Evolutionary conservation across 2,888 invertebrate species (phyloP).

Genomic region (Aproaerema taeniolella): DNA sequence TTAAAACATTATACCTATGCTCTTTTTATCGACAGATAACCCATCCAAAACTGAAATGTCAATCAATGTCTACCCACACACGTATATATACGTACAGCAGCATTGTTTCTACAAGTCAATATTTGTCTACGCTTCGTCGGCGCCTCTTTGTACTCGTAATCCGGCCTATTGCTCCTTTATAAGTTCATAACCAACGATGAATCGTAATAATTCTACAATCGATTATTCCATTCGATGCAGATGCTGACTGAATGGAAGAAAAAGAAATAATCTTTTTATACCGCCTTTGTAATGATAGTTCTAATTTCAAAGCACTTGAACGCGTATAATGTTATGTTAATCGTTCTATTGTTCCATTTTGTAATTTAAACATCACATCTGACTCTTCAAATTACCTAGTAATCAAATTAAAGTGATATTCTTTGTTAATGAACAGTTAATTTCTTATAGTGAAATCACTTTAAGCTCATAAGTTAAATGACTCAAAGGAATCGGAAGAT

Average conservation of each 20-base stretch:
- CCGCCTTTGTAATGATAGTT: slow-evolving; percentile 49
- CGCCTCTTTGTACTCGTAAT: slow-evolving; percentile 62
- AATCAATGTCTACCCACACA: slow-evolving; percentile 52
- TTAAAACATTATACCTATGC: neutral
- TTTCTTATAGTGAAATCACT: slow-evolving; percentile 11
- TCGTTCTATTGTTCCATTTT: slow-evolving; percentile 45
- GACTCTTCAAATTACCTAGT: slow-evolving; percentile 14
- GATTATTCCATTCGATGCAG: slow-evolving; percentile 60
- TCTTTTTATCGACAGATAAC: slow-evolving; percentile 11
- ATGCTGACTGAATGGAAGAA: slow-evolving; percentile 47
- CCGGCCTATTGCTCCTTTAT: slow-evolving; percentile 59
- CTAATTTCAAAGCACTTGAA: slow-evolving; percentile 43
- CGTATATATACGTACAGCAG: slow-evolving; percentile 33
- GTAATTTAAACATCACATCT: slow-evolving; percentile 9
- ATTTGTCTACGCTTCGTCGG: slow-evolving; percentile 69
- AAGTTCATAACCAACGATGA: slow-evolving; percentile 61
- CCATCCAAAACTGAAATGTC: slow-evolving; percentile 38
- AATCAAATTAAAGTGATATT: slow-evolving; percentile 12
- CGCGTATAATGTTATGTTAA: slow-evolving; percentile 35
- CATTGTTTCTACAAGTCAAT: slow-evolving; percentile 76
- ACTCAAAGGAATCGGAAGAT: too few species aligned
- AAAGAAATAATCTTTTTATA: slow-evolving; percentile 56
- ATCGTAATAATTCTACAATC: slow-evolving; percentile 69
- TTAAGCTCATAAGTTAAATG: too few species aligned
- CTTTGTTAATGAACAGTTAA: slow-evolving; percentile 10